A percentile compares a stretch with the other conserved stretches of the same genome.
Conservation (phyloP, 2,113 vertebrate genomes). For the Gambusia affinis region DNA sequence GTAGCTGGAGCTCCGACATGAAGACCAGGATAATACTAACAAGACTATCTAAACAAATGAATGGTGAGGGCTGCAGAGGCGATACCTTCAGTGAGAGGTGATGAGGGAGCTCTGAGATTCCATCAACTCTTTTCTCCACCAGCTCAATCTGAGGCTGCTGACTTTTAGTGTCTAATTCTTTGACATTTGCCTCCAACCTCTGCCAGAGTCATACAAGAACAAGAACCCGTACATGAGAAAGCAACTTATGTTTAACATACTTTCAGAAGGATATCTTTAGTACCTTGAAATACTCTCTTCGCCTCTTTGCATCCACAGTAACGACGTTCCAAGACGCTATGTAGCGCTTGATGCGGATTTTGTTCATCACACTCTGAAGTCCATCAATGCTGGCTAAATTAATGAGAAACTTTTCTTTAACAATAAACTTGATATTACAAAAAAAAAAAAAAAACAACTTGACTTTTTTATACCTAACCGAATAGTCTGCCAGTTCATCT, state of each 20-base stretch:
- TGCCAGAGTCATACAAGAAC: conserved; percentile 28
- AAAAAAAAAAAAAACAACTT: too few species aligned
- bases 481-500: too few species aligned
- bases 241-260: neutral
- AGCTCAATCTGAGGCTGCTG: neutral
- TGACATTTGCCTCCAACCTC: conserved; percentile 44
- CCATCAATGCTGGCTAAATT: conserved; percentile 54
- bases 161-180: conserved; percentile 31
- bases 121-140: conserved; percentile 42
- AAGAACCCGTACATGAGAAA: neutral
- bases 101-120: conserved; percentile 58
- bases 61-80: neutral
- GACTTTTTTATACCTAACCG: too few species aligned
- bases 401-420: neutral
- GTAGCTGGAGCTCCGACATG: neutral
- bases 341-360: conserved; percentile 30
- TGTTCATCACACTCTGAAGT: conserved; percentile 46
- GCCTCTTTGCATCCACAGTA: conserved; percentile 57
- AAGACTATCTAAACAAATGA: neutral
- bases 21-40: neutral
- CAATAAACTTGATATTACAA: too few species aligned
- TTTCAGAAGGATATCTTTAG: neutral
- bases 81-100: conserved; percentile 67
- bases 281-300: conserved; percentile 69
- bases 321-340: conserved; percentile 54